Percentiles rank a stretch among this genome's conserved stretches.
Evolutionary conservation across 1,140 invertebrate species (phyloP).

Genomic region (Drosophila grimshawi): DNA sequence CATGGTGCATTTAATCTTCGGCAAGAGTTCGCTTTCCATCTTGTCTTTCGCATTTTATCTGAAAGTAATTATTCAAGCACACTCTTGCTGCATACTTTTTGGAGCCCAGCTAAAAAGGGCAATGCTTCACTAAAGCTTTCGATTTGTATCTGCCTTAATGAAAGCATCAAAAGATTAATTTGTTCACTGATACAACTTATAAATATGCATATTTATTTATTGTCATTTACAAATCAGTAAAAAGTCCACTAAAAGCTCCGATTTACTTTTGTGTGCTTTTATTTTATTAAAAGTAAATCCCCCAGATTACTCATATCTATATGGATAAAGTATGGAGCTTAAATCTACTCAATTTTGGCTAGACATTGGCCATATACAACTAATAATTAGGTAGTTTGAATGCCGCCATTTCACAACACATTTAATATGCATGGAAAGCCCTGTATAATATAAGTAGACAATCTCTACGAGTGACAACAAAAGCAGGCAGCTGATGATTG

Average conservation of each 20-base stretch:
- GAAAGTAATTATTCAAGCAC: not conserved
- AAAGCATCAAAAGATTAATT: too few relatives aligned
- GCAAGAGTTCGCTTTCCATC: too few relatives aligned
- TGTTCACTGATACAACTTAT: not conserved
- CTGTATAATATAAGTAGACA: constrained; percentile 37
- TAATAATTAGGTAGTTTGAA: constrained; percentile 16
- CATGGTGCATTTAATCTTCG: not conserved
- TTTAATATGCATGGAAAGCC: not conserved
- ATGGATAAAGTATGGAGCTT: too few relatives aligned
- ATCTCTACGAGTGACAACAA: constrained; percentile 62
- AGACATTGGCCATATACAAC: not conserved
- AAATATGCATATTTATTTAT: not conserved
- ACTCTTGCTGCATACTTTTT: constrained; percentile 38
- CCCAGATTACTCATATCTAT: constrained; percentile 3
- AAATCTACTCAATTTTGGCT: not conserved
- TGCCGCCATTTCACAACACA: constrained; percentile 1
- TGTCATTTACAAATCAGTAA: not conserved
- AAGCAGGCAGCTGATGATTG: constrained; percentile 28
- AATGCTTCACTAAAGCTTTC: not conserved
- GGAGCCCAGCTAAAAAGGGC: constrained; percentile 5
- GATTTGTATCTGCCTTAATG: not conserved
- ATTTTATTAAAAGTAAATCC: constrained; percentile 6
- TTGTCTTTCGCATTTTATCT: not conserved
- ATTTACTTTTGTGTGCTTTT: not conserved
- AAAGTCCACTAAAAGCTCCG: constrained; percentile 7